phyloP scores from a whole-genome alignment of 2,888 invertebrate species.

The Drosophila flavopinicola region DNA sequence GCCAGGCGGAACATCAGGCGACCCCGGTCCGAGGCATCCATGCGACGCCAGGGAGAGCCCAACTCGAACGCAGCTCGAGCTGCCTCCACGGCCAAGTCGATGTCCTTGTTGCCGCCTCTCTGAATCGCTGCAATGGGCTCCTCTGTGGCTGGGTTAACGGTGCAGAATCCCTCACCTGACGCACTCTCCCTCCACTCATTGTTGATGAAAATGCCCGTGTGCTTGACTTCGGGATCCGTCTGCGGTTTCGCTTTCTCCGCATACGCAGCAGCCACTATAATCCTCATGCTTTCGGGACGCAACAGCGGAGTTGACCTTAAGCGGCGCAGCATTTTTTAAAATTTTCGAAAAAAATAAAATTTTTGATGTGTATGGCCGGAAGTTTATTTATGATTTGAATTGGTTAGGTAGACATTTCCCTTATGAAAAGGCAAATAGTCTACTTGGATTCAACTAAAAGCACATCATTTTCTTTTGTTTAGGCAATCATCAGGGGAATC shows the following conservation, averaged over 20 bases:
- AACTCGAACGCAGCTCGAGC: constrained; percentile 91
- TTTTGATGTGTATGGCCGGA: too few relatives aligned
- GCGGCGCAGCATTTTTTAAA: background rate
- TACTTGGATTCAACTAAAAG: background rate
- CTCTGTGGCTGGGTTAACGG: constrained; percentile 93
- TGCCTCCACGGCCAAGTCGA: constrained; percentile 91
- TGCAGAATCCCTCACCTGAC: constrained; percentile 93
- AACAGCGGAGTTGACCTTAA: background rate
- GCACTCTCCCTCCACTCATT: constrained; percentile 97
- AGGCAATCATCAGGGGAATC: too few relatives aligned
- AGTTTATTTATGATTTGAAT: background rate
- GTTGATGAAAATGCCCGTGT: constrained; percentile 89
- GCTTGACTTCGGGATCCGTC: background rate
- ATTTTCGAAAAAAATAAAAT: background rate
- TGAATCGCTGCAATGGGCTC: constrained; percentile 92
- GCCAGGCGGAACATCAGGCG: constrained; percentile 90
- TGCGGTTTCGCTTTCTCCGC: background rate
- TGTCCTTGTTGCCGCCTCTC: constrained; percentile 89
- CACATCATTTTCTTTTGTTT: constrained; percentile 85
- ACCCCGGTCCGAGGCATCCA: constrained; percentile 94
- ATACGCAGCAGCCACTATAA: background rate
- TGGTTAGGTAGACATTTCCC: background rate
- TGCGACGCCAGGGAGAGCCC: constrained; percentile 92
- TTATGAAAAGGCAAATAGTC: background rate
- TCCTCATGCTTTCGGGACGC: background rate